Evolutionary conservation across 2,113 vertebrate genomes (phyloP), one percentile per base, ranked within the genome.

Genomic region (Oxyura jamaicensis): DNA sequence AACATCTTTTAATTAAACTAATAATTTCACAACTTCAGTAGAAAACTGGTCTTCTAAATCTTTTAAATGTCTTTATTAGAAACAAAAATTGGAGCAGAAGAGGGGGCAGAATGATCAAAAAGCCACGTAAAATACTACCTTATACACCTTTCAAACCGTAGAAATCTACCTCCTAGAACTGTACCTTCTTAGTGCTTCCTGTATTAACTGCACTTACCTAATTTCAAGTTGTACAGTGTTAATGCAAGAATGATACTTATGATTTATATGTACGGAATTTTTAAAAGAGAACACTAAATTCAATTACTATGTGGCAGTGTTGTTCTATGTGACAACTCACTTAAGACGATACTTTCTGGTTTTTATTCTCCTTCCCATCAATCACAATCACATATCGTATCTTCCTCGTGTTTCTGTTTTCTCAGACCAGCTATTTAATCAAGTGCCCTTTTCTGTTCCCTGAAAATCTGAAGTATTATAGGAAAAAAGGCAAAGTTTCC

Each of bases 261-360:
- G 14, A 68, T 28, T 56, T 31, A 7, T 9, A 65, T 2, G 15
- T 17, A 76, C 5, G 50, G 3, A 3, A 8, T 13, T 52, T 83
- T 42, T 53, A 66, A 31, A 88, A 71, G 5, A 65, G 6, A 91
- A 76, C 8, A 75, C 2, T 75, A n/a, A 92, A 83, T n/a, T 75
- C 35, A 48, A 9, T n/a, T 72, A 25, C 13, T 71, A 62, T 8
- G 35, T 0, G 1, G 1, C 7, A 72, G 3, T 8, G 4, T 22
- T 69, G 15, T 13, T 65, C 21, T 72, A 72, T 46, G 28, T 46
- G 13, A 74, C 41, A 3, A 59, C 7, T 63, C 31, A 42, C 28
- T 89, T 66, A 74, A n/a, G 11, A 69, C 2, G 11, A 29, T 42
- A 79, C 23, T 31, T 88, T 85, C 36, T 79, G 21, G 35, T 52